These are phyloP conservation scores for Chlorops oryzae DNA, from an alignment of 1,140 invertebrate species.

Conservation along the genomic window DNA sequence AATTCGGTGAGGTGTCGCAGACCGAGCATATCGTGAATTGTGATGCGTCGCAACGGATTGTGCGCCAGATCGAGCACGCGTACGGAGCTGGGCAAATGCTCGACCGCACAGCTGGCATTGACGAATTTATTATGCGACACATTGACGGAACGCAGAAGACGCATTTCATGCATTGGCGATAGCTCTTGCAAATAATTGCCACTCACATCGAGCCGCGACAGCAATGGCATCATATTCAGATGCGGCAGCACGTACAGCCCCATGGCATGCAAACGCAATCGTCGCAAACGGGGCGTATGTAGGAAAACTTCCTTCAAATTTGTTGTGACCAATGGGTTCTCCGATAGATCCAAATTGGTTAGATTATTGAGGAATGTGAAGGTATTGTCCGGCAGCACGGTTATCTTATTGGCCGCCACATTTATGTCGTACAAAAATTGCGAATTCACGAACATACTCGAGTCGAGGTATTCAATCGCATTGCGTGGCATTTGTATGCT, in stretches of 20 bases:
- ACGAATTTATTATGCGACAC: slow-evolving; percentile 58
- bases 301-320: slow-evolving; percentile 88
- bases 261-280: slow-evolving; percentile 67
- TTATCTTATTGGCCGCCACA: slow-evolving; percentile 73
- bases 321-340: slow-evolving; percentile 69
- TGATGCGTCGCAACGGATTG: slow-evolving; percentile 40
- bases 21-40: slow-evolving; percentile 33
- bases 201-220: slow-evolving; percentile 45
- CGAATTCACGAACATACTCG: slow-evolving; percentile 76
- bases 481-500: slow-evolving; percentile 74
- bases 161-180: slow-evolving; percentile 52
- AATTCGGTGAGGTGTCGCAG: slow-evolving; percentile 39
- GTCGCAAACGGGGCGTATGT: slow-evolving; percentile 71
- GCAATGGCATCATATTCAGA: slow-evolving; percentile 65
- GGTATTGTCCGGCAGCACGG: slow-evolving; percentile 80
- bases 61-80: slow-evolving; percentile 39
- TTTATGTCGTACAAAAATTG: slow-evolving; percentile 72
- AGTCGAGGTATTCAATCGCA: slow-evolving; percentile 78
- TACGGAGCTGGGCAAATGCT: slow-evolving; percentile 40
- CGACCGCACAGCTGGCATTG: slow-evolving; percentile 40
- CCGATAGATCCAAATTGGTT: slow-evolving; percentile 70
- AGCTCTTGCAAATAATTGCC: slow-evolving; percentile 44
- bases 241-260: slow-evolving; percentile 67
- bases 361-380: slow-evolving; percentile 75
- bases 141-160: slow-evolving; percentile 56